phyloP scores from a whole-genome alignment of 2,797 vertebrate genomes.

The Holocentrus rufus region DNA sequence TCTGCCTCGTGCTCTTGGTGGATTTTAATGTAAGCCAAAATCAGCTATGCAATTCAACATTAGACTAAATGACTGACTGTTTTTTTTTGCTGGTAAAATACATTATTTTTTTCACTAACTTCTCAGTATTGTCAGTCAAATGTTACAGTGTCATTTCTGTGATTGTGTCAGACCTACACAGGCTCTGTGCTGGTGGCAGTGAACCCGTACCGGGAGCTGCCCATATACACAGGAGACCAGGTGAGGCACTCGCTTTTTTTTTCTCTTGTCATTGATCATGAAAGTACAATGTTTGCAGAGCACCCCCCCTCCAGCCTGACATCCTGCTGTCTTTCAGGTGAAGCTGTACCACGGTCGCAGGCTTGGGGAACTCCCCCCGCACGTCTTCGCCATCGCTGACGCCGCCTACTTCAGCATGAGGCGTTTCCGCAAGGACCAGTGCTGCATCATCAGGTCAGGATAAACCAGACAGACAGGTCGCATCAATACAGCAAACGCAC shows the following conservation, averaged over 20 bases:
- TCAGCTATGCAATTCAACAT: too few species aligned
- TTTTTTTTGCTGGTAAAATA: not conserved
- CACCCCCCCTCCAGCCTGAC: not conserved
- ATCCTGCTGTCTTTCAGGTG: constrained; percentile 68
- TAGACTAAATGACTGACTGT: too few species aligned
- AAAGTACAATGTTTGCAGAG: not conserved
- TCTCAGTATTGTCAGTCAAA: not conserved
- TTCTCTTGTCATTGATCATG: not conserved
- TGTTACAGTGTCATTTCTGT: not conserved
- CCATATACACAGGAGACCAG: constrained; percentile 87
- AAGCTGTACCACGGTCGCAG: constrained; percentile 83
- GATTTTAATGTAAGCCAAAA: too few species aligned
- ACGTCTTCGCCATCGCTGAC: constrained; percentile 93
- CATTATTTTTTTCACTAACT: not conserved
- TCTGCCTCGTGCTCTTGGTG: too few species aligned
- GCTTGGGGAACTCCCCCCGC: constrained; percentile 90
- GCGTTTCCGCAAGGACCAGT: constrained; percentile 85
- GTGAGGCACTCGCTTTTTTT: constrained; percentile 35
- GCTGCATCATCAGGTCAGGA: constrained; percentile 91
- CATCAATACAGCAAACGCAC: not conserved
- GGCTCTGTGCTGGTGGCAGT: constrained; percentile 92
- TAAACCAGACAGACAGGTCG: not conserved
- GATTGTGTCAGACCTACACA: constrained; percentile 74
- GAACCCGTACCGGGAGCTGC: constrained; percentile 91
- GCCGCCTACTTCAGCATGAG: constrained; percentile 90